phyloP scores from a whole-genome alignment of 2,888 invertebrate species.

The Liodrosophila aerea region DNA sequence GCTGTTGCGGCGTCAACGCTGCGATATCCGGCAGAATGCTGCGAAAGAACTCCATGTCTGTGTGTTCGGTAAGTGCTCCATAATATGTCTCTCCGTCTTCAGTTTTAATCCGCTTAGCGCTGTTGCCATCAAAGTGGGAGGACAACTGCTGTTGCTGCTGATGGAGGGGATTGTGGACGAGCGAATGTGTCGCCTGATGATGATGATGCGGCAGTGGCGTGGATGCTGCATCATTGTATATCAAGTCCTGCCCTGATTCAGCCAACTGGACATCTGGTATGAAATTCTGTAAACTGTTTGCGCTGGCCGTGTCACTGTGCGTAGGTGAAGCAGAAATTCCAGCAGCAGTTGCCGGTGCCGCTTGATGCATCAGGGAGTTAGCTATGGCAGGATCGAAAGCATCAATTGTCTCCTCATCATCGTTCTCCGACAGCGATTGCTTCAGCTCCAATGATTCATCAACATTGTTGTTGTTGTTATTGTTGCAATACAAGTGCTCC shows the following conservation, averaged over 20 bases:
- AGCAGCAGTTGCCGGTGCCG: conserved; percentile 13
- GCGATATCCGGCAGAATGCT: conserved; percentile 84
- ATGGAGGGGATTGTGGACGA: not conserved
- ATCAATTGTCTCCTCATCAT: conserved; percentile 81
- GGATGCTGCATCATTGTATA: conserved; percentile 51
- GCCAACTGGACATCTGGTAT: conserved; percentile 79
- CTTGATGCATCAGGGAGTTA: conserved; percentile 53
- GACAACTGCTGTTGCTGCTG: conserved; percentile 30
- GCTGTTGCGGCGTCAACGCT: conserved; percentile 83
- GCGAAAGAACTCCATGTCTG: conserved; percentile 83
- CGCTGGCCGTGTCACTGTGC: conserved; percentile 79
- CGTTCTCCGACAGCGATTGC: conserved; percentile 79
- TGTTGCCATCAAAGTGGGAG: conserved; percentile 42
- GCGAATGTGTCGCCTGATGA: not conserved
- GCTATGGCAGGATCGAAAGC: conserved; percentile 77
- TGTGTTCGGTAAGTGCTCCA: conserved; percentile 66
- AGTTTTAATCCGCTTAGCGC: conserved; percentile 77
- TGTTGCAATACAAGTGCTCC: conserved; percentile 54
- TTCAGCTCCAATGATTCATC: conserved; percentile 71
- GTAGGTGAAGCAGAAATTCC: conserved; percentile 59
- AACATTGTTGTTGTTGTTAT: conserved; percentile 23
- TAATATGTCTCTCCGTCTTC: conserved; percentile 48
- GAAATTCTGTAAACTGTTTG: conserved; percentile 79
- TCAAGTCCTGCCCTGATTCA: conserved; percentile 61
- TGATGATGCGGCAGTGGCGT: conserved; percentile 41